Evolutionary conservation across 2,797 vertebrate species (phyloP).

Genomic region (Macrochelys suwanniensis): DNA sequence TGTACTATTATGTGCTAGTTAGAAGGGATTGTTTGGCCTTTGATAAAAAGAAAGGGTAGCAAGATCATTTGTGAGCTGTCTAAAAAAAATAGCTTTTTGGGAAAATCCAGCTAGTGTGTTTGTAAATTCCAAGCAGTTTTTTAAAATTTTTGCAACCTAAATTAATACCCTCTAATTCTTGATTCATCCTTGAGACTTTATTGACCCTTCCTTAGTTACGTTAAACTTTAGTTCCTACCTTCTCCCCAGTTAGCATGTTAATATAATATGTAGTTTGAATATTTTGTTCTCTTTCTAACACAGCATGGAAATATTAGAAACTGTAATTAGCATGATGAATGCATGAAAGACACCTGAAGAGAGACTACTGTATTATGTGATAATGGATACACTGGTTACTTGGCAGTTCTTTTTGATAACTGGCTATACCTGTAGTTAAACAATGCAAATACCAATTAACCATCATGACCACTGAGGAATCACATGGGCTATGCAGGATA

Average conservation of each 20-base stretch:
- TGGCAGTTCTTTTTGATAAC: neutral
- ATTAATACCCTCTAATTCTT: slow-evolving; percentile 47
- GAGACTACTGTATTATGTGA: neutral
- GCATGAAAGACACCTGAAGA: slow-evolving; percentile 16
- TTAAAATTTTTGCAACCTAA: slow-evolving; percentile 51
- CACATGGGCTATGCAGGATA: neutral
- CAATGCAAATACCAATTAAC: too few relatives aligned
- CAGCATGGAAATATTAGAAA: slow-evolving; percentile 78
- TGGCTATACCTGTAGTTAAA: neutral
- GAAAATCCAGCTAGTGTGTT: slow-evolving; percentile 12
- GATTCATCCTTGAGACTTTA: slow-evolving; percentile 61
- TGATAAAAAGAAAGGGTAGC: neutral
- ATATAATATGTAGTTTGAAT: slow-evolving; percentile 74
- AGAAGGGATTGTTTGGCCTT: neutral
- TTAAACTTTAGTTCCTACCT: slow-evolving; percentile 70
- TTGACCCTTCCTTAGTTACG: slow-evolving; percentile 46
- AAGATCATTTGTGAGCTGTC: neutral
- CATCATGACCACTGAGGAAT: neutral
- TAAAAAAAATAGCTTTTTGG: neutral
- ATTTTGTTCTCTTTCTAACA: slow-evolving; percentile 75
- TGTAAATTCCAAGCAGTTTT: slow-evolving; percentile 80
- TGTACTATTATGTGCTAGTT: neutral
- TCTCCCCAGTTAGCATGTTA: slow-evolving; percentile 84
- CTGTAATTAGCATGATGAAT: slow-evolving; percentile 71
- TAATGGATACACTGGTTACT: neutral